These are phyloP conservation scores for Tupaia chinensis DNA, from an alignment of 2,113 vertebrate species.

Conservation along the genomic window DNA sequence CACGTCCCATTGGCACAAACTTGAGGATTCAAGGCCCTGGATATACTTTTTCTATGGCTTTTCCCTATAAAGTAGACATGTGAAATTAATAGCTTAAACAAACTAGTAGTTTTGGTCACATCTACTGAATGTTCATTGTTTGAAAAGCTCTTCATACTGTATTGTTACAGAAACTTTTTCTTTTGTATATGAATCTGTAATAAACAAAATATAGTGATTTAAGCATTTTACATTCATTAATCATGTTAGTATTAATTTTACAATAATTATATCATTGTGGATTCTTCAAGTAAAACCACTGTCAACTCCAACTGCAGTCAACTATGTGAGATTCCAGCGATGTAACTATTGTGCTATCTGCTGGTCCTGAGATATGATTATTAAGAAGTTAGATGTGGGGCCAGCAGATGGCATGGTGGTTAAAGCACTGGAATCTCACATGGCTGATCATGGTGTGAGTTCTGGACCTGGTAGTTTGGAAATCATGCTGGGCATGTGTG, in stretches of 20 bases:
- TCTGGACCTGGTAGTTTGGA: too few species aligned
- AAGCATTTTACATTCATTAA: neutral
- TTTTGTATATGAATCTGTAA: neutral
- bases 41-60: neutral
- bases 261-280: neutral
- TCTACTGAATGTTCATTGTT: neutral
- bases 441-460: too few species aligned
- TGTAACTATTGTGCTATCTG: too few species aligned
- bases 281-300: neutral
- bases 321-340: too few species aligned
- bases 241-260: neutral
- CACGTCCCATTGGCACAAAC: accelerated
- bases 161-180: neutral
- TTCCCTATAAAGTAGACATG: neutral
- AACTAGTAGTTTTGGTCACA: neutral
- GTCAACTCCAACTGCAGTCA: too few species aligned
- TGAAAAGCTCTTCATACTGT: neutral
- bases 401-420: too few species aligned
- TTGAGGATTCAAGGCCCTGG: neutral
- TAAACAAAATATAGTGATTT: neutral
- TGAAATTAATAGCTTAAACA: neutral
- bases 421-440: too few species aligned
- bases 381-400: neutral
- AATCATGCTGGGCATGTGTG: too few species aligned
- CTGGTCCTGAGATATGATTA: neutral